Base-by-base conservation (phyloP, 2,888 invertebrate genomes). In the Pyrocoelia pectoralis region DNA sequence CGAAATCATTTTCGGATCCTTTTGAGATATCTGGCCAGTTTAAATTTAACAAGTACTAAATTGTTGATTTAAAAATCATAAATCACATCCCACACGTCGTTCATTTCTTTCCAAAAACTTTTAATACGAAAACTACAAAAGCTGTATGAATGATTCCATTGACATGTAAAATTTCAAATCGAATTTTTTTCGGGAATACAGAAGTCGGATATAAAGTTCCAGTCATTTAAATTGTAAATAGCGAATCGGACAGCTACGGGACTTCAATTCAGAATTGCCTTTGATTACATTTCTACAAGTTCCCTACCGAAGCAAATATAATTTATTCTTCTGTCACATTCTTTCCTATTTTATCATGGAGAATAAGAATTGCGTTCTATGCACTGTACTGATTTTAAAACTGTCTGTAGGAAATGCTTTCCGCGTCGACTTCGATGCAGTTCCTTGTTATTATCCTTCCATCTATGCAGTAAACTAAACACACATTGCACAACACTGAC, bases 201-300 rank as follows among this genome's bases (percentile, higher is more conserved):
- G 28, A 61, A 49, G 29, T 33, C 33, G 56, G 19, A 1, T 19
- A n/a, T 43, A 50, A 52, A 48, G 52, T 51, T 53, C 55, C 56
- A 56, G 52, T 48, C 52, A 61, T 61, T 61, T 61, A 56, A 61
- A 61, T 61, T 61, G 61, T 61, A 61, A 61, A 61, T 61, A 56
- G 15, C 18, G 43, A 51, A 28, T 56, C 33, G 49, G 56, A 61
- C 61, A 56, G 61, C 56, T 43, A 48, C 51, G 48, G 43, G 38
- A 61, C 52, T 61, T 56, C 33, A 12, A 56, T 46, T 14, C 28
- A 38, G 52, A 46, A 46, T 56, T 52, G 52, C 15, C 46, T 56
- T 38, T 40, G 48, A 61, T 61, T 61, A 52, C 56, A 56, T 52
- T 61, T 56, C 61, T 52, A 50, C 51, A 56, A 50, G 40, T 61